Base-by-base conservation (phyloP, 2,888 invertebrate genomes). In the Meiosimyza decipiens region DNA sequence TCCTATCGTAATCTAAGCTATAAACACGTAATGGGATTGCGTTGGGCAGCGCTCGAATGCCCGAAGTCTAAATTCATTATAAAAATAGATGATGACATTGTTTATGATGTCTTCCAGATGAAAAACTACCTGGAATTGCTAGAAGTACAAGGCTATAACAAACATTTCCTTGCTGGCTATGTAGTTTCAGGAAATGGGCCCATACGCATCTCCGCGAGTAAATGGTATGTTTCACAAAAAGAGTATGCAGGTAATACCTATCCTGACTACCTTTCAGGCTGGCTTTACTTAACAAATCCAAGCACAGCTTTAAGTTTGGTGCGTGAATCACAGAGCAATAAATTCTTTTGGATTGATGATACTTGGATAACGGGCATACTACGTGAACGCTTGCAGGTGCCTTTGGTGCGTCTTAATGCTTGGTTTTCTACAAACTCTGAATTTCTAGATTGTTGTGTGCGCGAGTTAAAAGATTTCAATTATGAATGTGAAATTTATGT, bases 311-410 rank as follows among this genome's bases (percentile, higher is more conserved):
- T 83, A 18, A 87, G 87, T 22, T 82, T 97, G 66, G 88, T 91
- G 28, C 82, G 88, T 4, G 88, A 90, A 77, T 90, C 91, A 1
- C 82, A 87, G 49, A 83, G 86, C 51, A 87, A 90, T n/a, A 88
- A 89, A 18, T 94, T 92, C 80, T 96, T 97, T 87, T 97, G 97
- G 96, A 95, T 97, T 74, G 97, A 97, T 82, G 97, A 97, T 83
- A 92, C 94, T 60, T 93, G 92, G 83, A 87, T 97, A 0, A 97
- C 96, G 0, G 97, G 97, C 1, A 88, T 95, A 65, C 86, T 96
- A 49, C 89, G 92, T 9, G 87, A 91, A 69, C 87, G 89, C 47
- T 84, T 91, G 33, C 87, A 88, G 54, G 88, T 93, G n/a, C 86
- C 89, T 54, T 85, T 92, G 57, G 87, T 86, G 71, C 90, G 91